A percentile compares a stretch with the other conserved stretches of the same genome.
These are phyloP conservation scores for Anodontia alba DNA, from an alignment of 2,888 invertebrate species.

Conservation along the genomic window DNA sequence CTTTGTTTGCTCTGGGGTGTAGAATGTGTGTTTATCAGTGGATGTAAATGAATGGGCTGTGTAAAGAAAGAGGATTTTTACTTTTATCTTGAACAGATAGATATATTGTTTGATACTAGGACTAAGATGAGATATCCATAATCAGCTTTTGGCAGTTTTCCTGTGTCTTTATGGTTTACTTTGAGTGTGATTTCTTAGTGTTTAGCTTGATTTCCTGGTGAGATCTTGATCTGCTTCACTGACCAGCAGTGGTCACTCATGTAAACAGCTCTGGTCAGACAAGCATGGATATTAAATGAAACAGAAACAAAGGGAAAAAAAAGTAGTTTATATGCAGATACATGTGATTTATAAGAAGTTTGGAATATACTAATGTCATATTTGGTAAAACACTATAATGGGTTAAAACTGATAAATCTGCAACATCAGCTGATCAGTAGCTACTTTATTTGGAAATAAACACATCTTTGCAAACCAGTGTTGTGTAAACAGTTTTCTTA, in stretches of 20 bases:
- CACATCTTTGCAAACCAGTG: too few relatives aligned
- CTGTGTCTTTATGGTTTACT: slow-evolving; percentile 42
- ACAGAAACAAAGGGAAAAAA: too few relatives aligned
- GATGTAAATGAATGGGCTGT: slow-evolving; percentile 58
- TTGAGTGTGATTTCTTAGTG: background rate
- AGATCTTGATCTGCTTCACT: background rate
- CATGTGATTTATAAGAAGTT: too few relatives aligned
- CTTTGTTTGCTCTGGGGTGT: slow-evolving; percentile 49
- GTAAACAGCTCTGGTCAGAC: background rate
- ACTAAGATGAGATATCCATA: slow-evolving; percentile 38
- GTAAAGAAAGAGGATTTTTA: slow-evolving; percentile 55
- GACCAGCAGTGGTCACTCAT: slow-evolving; percentile 12
- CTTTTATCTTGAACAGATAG: slow-evolving; percentile 41
- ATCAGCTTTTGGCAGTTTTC: slow-evolving; percentile 39
- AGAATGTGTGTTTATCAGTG: slow-evolving; percentile 39
- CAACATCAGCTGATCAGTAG: too few relatives aligned
- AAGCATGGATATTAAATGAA: background rate
- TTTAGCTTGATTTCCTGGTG: slow-evolving; percentile 1
- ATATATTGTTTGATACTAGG: slow-evolving; percentile 40
- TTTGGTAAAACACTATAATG: too few relatives aligned
- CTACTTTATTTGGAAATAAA: too few relatives aligned
- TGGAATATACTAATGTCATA: too few relatives aligned
- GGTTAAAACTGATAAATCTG: too few relatives aligned
- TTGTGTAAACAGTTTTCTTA: too few relatives aligned
- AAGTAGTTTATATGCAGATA: too few relatives aligned